Evolutionary conservation across 2,888 invertebrate genomes (phyloP).

Genomic region (Plagodis dolabraria): DNA sequence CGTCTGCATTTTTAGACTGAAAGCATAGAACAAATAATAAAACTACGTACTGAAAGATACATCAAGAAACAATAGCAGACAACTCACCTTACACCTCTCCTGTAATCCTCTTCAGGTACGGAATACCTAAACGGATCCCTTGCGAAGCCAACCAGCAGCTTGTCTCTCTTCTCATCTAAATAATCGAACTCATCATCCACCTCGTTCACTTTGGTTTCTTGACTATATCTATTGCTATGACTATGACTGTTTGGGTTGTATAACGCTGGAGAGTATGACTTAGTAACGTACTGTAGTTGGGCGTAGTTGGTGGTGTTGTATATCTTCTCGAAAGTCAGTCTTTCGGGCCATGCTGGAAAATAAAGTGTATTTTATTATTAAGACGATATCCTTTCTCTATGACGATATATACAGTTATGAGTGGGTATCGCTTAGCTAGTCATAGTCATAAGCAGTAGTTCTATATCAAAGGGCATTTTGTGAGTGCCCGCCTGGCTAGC

Average conservation of each 20-base stretch:
- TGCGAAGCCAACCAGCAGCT: conserved; percentile 69
- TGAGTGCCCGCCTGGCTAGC: no score
- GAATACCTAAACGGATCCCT: conserved; percentile 74
- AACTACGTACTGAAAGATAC: no score
- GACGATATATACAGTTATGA: no score
- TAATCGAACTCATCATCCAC: conserved; percentile 46
- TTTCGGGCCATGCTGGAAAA: conserved; percentile 63
- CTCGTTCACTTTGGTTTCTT: conserved; percentile 55
- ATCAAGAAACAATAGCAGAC: no score
- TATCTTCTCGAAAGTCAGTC: conserved; percentile 66
- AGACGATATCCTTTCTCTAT: no score
- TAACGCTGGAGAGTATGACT: conserved; percentile 52
- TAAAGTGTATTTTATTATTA: conserved; percentile 22
- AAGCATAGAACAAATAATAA: no score
- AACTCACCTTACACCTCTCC: conserved; percentile 68
- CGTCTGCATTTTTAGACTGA: no score
- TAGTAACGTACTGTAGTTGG: conserved; percentile 53
- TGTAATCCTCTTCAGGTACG: conserved; percentile 68
- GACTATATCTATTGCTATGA: conserved; percentile 43
- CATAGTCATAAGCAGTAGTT: no score
- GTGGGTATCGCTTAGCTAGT: no score
- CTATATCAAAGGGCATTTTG: no score
- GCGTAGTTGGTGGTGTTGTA: conserved; percentile 71
- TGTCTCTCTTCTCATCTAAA: conserved; percentile 40
- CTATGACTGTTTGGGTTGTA: conserved; percentile 38